These are phyloP conservation scores for Polymixis lichenea DNA, from an alignment of 2,888 invertebrate species.

Conservation along the genomic window DNA sequence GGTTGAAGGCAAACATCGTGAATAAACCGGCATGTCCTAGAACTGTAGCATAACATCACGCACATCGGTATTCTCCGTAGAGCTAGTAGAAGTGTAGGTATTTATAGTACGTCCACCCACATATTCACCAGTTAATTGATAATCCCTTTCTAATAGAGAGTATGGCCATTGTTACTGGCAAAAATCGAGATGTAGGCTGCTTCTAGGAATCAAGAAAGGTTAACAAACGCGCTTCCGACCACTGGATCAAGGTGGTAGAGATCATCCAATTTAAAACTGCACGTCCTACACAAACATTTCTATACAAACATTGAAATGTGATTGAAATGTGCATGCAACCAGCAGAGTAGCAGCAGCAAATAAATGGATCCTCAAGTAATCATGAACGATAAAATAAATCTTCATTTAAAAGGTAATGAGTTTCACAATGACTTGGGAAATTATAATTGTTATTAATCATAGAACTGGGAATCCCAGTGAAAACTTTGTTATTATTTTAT, in stretches of 20 bases:
- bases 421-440: background rate
- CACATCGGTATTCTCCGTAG: background rate
- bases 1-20: too few species aligned
- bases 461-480: slow-evolving; percentile 13
- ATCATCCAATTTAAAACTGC: too few species aligned
- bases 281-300: too few species aligned
- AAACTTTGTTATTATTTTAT: slow-evolving; percentile 4
- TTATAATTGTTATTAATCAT: slow-evolving; percentile 7
- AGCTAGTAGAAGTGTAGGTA: background rate
- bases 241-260: background rate
- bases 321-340: too few species aligned
- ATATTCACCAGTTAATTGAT: background rate
- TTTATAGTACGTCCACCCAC: background rate
- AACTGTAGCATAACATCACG: background rate
- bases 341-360: too few species aligned
- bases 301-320: too few species aligned
- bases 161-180: background rate
- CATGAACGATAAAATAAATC: background rate
- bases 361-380: too few species aligned
- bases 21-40: too few species aligned
- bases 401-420: too few species aligned
- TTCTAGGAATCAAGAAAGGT: background rate
- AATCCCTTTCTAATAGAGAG: background rate
- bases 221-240: background rate
- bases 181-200: background rate